Base-by-base conservation (phyloP, 2,888 invertebrate species). In the Lasioglossum zephyrum region DNA sequence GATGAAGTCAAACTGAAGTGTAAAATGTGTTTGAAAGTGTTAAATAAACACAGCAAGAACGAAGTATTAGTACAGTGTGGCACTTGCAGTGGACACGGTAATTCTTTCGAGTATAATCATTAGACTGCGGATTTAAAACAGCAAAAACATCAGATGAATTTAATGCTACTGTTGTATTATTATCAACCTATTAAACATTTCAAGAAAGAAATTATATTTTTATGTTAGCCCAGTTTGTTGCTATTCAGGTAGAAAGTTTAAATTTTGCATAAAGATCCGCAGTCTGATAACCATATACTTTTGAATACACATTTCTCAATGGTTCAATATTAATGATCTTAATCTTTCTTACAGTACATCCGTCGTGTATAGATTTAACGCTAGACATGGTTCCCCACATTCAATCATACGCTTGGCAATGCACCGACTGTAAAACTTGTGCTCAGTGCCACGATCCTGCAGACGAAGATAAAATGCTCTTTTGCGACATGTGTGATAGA, bases 401-500 rank as follows among this genome's bases (percentile, higher is more conserved):
- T 88, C 97, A 97, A 93, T 97, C 97, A 89, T 99, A 99, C 95
- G 96, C 97, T 93, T 99, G 99, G 99, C 98, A 98, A 95, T 99
- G 99, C 95, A 97, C 97, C 91, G 98, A 98, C 92, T 99, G 99
- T 95, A 99, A 99, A 96, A 97, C 97, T 75, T 99, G 99, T 95
- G 97, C 97, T 88, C 96, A 97, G 89, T 99, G 99, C 95, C 96
- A 97, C 91, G 97, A 97, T 94, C 97, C 97, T 57, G 97, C 97
- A 89, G 97, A 98, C 95, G 98, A 98, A 96, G 98, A 98, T 93
- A 98, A 98, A 95, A 98, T 99, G 98, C 96, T 99, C 93, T 98
- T 98, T 95, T 99, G 99, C 95, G 99, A 99, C 95, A 97, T 98
- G 93, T 99, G 99, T 95, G 99, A 99, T 96, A 96, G 99, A 94